These are phyloP conservation scores for Parauchenoglanis ngamensis DNA, from an alignment of 2,797 vertebrate species.

Conservation along the genomic window DNA sequence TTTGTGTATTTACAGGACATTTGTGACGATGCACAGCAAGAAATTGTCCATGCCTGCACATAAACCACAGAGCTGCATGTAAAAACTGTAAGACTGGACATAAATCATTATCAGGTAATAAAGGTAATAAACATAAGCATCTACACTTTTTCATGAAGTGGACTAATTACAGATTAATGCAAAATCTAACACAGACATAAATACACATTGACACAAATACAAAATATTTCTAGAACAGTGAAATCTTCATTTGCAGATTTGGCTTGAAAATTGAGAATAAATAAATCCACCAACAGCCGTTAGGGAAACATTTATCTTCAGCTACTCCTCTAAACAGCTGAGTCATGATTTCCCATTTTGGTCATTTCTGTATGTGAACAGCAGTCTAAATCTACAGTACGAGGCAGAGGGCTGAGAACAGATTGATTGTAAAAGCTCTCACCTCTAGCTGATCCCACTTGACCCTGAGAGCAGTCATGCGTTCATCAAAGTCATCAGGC, in stretches of 20 bases:
- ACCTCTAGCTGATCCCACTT: slow-evolving; percentile 94
- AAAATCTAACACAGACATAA: background rate
- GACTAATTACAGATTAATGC: background rate
- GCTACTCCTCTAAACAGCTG: background rate
- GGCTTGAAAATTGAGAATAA: background rate
- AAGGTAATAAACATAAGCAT: background rate
- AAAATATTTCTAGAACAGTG: background rate
- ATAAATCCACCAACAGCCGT: background rate
- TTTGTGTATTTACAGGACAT: background rate
- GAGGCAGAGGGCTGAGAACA: slow-evolving; percentile 16
- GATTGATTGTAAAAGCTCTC: slow-evolving; percentile 37
- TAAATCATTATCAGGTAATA: background rate
- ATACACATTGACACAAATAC: background rate
- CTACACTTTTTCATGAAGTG: background rate
- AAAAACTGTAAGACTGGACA: background rate
- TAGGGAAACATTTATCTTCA: background rate
- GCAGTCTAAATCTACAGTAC: background rate
- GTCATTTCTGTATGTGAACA: slow-evolving; percentile 5
- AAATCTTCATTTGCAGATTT: background rate
- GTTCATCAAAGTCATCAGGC: slow-evolving; percentile 82
- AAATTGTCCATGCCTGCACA: background rate
- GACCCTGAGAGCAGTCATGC: slow-evolving; percentile 87
- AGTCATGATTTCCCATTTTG: slow-evolving; percentile 13
- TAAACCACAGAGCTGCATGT: background rate
- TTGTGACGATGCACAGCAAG: background rate